Evolutionary conservation across 2,113 vertebrate genomes (phyloP), one percentile per base, ranked within the genome.

Genomic region (Puma concolor): DNA sequence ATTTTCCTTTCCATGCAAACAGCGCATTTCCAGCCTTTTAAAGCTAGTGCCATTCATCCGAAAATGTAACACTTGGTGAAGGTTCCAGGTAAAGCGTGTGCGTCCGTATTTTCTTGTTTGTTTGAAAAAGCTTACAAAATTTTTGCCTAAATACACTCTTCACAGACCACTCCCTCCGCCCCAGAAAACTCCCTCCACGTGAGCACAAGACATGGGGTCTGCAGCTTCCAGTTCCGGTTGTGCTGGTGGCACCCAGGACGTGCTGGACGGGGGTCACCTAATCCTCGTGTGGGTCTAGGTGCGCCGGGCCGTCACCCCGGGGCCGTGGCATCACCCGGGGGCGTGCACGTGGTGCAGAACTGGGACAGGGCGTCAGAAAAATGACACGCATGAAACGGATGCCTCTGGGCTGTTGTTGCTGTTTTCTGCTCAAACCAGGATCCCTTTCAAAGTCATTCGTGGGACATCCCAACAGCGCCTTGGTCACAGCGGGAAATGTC

Each of bases 381-480:
- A 44, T 1, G 10, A 2, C 0, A 27, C 3, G 1, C 14, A 12
- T 0, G 3, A 27, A 25, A 31, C 4, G 6, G 44, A 7, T 3
- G 0, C 7, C 2, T 7, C 25, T 29, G 10, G 38, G 23, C 1
- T 0, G 16, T 3, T 0, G 7, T 8, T 1, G 8, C 7, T 48
- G 54, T 33, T 25, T 21, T 36, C 6, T 48, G 44, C 36, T 27
- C 0, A 4, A 41, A 33, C n/a, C 63, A 6, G 29, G 16, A 69
- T 33, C 14, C 27, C 2, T 63, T 27, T 71, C 52, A 64, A 9
- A 29, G 33, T 9, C 2, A 1, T 6, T 57, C 25, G 0, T 0
- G 33, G 9, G 3, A 14, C 12, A 60, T 80, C 7, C 33, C 23
- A 7, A 0, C 1, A 14, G 84, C 23, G 1, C 29, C 17, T 44